Evolutionary conservation across 2,797 vertebrate genomes (phyloP).

Genomic region (Paedocypris micromegethes): DNA sequence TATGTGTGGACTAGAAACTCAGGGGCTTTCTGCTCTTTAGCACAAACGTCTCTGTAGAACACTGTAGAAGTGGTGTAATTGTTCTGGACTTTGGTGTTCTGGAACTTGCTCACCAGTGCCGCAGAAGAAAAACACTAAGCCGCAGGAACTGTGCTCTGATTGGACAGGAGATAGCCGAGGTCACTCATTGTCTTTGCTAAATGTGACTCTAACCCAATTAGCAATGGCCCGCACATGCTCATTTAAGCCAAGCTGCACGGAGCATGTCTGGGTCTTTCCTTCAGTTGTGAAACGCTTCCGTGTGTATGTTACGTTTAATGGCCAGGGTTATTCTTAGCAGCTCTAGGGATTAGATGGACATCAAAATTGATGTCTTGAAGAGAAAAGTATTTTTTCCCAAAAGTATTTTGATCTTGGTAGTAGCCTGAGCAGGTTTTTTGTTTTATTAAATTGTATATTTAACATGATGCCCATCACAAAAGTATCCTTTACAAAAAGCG

Average conservation of each 20-base stretch:
- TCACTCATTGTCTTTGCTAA: conserved; percentile 31
- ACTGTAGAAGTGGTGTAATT: conserved; percentile 4
- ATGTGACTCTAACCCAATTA: conserved; percentile 42
- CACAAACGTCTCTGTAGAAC: neutral
- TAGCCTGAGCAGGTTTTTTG: too few species aligned
- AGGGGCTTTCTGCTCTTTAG: conserved; percentile 13
- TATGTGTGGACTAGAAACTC: neutral
- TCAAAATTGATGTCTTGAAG: too few species aligned
- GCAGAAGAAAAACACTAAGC: conserved; percentile 30
- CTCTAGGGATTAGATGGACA: conserved; percentile 35
- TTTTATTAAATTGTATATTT: too few species aligned
- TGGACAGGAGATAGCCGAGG: conserved; percentile 12
- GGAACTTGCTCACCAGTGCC: neutral
- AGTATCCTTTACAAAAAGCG: too few species aligned
- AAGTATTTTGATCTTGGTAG: too few species aligned
- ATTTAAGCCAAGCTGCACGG: conserved; percentile 25
- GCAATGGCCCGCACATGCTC: conserved; percentile 32
- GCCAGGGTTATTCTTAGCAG: conserved; percentile 41
- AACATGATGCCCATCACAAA: too few species aligned
- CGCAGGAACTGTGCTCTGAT: conserved; percentile 30
- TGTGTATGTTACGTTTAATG: conserved; percentile 5
- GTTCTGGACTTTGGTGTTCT: neutral
- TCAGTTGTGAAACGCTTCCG: conserved; percentile 11
- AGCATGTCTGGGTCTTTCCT: neutral
- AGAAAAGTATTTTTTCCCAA: too few species aligned